Evolutionary conservation across 2,113 vertebrate species (phyloP).

Genomic region (Crotalus tigris): DNA sequence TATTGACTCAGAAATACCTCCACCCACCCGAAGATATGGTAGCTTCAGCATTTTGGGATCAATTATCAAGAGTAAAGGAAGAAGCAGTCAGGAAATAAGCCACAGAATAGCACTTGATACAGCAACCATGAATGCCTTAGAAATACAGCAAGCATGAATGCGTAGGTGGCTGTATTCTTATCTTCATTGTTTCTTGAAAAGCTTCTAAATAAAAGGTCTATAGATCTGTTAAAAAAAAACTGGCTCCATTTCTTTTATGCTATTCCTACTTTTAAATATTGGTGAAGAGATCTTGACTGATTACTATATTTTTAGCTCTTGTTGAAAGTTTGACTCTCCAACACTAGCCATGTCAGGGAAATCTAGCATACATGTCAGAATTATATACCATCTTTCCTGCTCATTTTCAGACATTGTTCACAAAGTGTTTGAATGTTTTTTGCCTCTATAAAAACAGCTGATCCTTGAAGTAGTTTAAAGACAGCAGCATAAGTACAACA

Average conservation of each 20-base stretch:
- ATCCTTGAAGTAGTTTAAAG: not conserved
- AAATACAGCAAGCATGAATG: not conserved
- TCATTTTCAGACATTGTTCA: not conserved
- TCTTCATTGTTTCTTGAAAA: not conserved
- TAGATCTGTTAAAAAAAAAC: not conserved
- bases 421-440: not conserved
- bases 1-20: not conserved
- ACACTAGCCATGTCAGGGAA: not conserved
- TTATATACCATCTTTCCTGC: not conserved
- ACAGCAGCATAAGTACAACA: not conserved
- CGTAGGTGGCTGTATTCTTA: not conserved
- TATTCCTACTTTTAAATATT: not conserved
- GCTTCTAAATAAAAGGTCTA: not conserved
- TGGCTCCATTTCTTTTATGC: not conserved
- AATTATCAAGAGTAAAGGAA: not conserved
- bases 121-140: not conserved
- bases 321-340: not conserved
- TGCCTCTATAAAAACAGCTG: not conserved
- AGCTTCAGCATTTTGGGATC: not conserved
- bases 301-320: rapidly evolving
- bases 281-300: rapidly evolving
- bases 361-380: rapidly evolving
- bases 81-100: not conserved
- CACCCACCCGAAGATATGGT: not conserved
- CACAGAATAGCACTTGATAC: not conserved